Evolutionary conservation across 1,140 invertebrate genomes (phyloP), one percentile per base, ranked within the genome.

Genomic region (Pygmarrhopalites habei): DNA sequence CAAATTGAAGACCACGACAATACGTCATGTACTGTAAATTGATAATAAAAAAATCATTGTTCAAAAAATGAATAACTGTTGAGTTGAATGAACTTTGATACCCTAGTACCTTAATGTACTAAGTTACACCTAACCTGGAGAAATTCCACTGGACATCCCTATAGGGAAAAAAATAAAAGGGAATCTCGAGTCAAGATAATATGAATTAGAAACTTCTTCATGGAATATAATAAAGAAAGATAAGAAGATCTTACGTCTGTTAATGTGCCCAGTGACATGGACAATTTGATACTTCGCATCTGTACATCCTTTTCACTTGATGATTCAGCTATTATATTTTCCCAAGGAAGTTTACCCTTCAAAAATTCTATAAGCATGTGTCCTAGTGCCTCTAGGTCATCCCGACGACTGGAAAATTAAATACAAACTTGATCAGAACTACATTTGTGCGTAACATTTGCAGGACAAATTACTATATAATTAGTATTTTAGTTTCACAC

Each of bases 311-410:
- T 85, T 70, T 83, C 81, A 67, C 82, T 82, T 72, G 83, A 83
- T 30, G 79, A 84, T 19, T 79, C 79, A 58, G 82, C 83, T 75
- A 81, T 82, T 12, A 83, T 73, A 39, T 82, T 81, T 72, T 83
- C 81, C 82, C 82, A 83, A 10, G 83, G 83, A 32, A 85, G 74
- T 65, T 75, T 77, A 19, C 82, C 82, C 51, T 81, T 75, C 72
- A 84, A 83, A 74, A 85, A 85, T 71, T 85, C 85, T 80, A 85
- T 83, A 46, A 85, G 75, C 12, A 85, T 82, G 74, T 85, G 85
- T 30, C 83, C 83, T 7, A 85, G 73, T 21, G 82, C 82, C 72
- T 85, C 83, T 79, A 84, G 80, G 72, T 84, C 82, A 74, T 84
- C 82, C 58, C 82, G 74, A 21, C 82, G 75, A 72, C 79, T 81